Evolutionary conservation across 2,113 vertebrate genomes (phyloP).

Genomic region (Puntigrus tetrazona): DNA sequence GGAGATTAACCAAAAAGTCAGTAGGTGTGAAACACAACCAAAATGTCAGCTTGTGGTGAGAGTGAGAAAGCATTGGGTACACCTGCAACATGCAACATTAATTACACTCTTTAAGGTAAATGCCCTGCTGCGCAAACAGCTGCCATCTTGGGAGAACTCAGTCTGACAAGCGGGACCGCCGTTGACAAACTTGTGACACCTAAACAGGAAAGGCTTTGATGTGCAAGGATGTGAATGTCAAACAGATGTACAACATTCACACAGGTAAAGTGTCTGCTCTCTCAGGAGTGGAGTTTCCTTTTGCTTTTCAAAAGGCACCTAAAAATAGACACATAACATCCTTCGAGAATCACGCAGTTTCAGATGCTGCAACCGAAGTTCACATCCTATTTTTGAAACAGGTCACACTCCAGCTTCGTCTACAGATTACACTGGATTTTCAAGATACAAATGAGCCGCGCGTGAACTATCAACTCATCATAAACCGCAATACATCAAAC

Average conservation of each 20-base stretch:
- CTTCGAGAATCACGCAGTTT: conserved; percentile 22
- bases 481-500: conserved; percentile 53
- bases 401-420: conserved; percentile 15
- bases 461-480: conserved; percentile 17
- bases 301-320: conserved; percentile 36
- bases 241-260: conserved; percentile 46
- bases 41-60: conserved; percentile 21
- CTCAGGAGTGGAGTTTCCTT: conserved; percentile 15
- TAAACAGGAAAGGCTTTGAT: conserved; percentile 47
- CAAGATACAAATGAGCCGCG: not conserved
- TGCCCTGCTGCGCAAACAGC: not conserved
- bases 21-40: not conserved
- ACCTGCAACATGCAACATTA: conserved; percentile 21
- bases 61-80: not conserved
- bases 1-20: not conserved
- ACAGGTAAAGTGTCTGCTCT: conserved; percentile 35
- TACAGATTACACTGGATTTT: not conserved
- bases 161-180: conserved; percentile 20
- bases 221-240: conserved; percentile 42
- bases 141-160: not conserved
- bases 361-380: conserved; percentile 19
- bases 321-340: conserved; percentile 47
- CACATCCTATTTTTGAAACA: conserved; percentile 47
- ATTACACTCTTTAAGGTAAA: conserved; percentile 20
- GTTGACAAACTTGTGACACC: not conserved